Evolutionary conservation across 2,113 vertebrate species (phyloP).

Genomic region (Glaucidium brasilianum): DNA sequence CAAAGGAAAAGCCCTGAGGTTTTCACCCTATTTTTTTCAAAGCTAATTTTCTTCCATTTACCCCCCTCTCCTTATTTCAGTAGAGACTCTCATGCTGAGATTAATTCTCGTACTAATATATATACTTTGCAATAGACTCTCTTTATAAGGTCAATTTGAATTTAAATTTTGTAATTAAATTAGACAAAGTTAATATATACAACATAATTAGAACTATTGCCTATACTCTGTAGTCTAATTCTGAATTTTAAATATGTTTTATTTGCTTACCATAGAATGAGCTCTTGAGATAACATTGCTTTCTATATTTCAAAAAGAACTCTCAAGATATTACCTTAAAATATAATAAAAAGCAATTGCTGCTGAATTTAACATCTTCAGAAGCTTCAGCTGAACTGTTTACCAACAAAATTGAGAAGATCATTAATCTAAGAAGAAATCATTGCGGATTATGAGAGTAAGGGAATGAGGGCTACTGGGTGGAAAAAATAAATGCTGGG

Average conservation of each 20-base stretch:
- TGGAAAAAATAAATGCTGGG: neutral
- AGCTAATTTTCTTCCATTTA: neutral
- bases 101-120: neutral
- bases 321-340: neutral
- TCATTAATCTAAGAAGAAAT: neutral
- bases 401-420: neutral
- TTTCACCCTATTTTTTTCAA: neutral
- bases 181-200: neutral
- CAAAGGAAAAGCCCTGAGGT: neutral
- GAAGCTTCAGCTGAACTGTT: neutral
- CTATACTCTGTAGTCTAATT: neutral
- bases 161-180: neutral
- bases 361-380: neutral
- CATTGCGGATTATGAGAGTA: neutral
- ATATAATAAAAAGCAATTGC: neutral
- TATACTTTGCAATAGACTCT: neutral
- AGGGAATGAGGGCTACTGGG: neutral
- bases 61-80: rapidly evolving
- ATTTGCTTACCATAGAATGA: neutral
- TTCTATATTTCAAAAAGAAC: neutral
- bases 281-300: neutral
- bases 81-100: neutral
- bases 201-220: neutral
- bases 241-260: neutral
- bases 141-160: neutral